A percentile compares a stretch with the other conserved stretches of the same genome.
These are phyloP conservation scores for Drosophila orena DNA, from an alignment of 1,140 invertebrate species.

Conservation along the genomic window DNA sequence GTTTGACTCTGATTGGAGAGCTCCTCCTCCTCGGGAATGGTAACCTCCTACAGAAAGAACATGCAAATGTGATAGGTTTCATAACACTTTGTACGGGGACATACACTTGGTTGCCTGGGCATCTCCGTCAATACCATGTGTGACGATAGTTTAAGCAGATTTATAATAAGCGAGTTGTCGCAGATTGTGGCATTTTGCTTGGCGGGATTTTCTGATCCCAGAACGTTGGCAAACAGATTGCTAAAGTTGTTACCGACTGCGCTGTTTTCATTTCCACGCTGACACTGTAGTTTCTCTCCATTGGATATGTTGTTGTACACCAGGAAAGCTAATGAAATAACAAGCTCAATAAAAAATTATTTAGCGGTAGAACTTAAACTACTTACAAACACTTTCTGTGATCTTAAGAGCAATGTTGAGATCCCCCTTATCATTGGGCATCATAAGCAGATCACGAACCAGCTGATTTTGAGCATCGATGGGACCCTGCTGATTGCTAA, in stretches of 20 bases:
- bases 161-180: conserved; percentile 89
- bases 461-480: conserved; percentile 92
- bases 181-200: conserved; percentile 86
- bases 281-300: conserved; percentile 87
- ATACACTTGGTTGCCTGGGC: conserved; percentile 78
- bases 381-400: conserved; percentile 89
- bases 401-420: conserved; percentile 90
- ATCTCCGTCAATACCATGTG: conserved; percentile 90
- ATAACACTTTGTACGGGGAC: background rate
- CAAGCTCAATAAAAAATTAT: background rate
- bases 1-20: conserved; percentile 87
- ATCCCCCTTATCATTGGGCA: conserved; percentile 89
- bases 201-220: conserved; percentile 87
- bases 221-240: conserved; percentile 89
- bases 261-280: conserved; percentile 85
- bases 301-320: conserved; percentile 87
- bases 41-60: conserved; percentile 61
- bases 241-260: conserved; percentile 86
- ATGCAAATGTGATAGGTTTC: background rate
- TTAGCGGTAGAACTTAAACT: background rate
- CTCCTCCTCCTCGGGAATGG: conserved; percentile 78
- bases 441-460: conserved; percentile 88
- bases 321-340: conserved; percentile 84
- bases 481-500: conserved; percentile 90
- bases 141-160: conserved; percentile 88